Percentiles rank a stretch among this genome's conserved stretches.
phyloP scores from a whole-genome alignment of 2,797 vertebrate species.

The Apogon talboti region DNA sequence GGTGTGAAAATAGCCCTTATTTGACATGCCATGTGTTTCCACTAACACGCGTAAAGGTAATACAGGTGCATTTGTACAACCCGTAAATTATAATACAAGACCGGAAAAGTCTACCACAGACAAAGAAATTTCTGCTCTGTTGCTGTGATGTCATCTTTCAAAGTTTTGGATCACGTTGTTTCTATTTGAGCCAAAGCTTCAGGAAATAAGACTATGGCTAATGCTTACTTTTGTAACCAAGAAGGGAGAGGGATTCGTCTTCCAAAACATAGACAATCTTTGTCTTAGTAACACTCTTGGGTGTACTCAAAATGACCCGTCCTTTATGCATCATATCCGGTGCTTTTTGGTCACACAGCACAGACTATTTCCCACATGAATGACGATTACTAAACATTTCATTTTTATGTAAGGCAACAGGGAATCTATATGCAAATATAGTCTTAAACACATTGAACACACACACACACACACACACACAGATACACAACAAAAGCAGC shows the following conservation, averaged over 20 bases:
- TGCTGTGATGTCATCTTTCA: constrained; percentile 33
- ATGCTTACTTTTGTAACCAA: constrained; percentile 11
- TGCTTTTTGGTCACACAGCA: not conserved
- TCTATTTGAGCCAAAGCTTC: constrained; percentile 23
- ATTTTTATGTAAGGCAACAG: constrained; percentile 18
- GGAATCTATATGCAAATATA: constrained; percentile 10
- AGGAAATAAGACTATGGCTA: constrained; percentile 3
- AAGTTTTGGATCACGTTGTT: not conserved
- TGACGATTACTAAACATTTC: constrained; percentile 39
- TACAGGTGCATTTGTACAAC: constrained; percentile 30
- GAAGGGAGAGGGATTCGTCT: constrained; percentile 31
- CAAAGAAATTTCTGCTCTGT: constrained; percentile 14
- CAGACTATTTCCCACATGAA: constrained; percentile 36
- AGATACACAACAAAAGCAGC: constrained; percentile 25
- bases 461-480: constrained; percentile 12
- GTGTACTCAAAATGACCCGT: constrained; percentile 41
- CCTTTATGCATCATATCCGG: constrained; percentile 48
- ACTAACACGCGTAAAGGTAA: constrained; percentile 27
- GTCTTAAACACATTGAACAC: constrained; percentile 15
- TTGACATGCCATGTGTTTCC: constrained; percentile 32
- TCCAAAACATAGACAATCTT: constrained; percentile 32
- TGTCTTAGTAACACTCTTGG: constrained; percentile 41
- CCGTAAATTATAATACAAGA: not conserved
- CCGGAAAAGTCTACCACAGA: not conserved
- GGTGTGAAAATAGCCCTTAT: constrained; percentile 27